Evolutionary conservation across 2,888 invertebrate genomes (phyloP).

Genomic region (Nesidiocoris tenuis): DNA sequence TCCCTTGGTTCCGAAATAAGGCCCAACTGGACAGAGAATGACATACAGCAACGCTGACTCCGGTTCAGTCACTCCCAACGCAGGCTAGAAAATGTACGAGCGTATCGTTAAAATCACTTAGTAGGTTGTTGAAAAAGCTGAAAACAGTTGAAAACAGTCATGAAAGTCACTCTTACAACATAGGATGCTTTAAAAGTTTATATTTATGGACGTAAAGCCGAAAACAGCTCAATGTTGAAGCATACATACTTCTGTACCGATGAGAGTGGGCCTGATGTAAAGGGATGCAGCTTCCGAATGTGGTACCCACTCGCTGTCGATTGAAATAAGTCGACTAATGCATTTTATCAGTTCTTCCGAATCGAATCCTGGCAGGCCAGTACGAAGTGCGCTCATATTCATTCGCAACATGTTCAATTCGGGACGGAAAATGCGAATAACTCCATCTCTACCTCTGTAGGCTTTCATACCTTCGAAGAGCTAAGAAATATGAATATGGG

Average conservation of each 20-base stretch:
- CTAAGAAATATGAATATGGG: slow-evolving; percentile 58
- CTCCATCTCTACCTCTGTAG: slow-evolving; percentile 87
- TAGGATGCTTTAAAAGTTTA: no score
- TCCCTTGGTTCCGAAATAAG: slow-evolving; percentile 72
- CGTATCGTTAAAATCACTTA: no score
- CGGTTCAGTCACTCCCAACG: slow-evolving; percentile 85
- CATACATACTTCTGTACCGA: slow-evolving; percentile 83
- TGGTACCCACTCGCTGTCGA: slow-evolving; percentile 98
- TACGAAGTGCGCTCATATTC: slow-evolving; percentile 78
- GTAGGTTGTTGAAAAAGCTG: no score
- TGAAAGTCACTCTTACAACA: no score
- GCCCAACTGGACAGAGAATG: slow-evolving; percentile 88
- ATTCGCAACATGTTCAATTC: slow-evolving; percentile 93
- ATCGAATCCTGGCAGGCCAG: slow-evolving; percentile 87
- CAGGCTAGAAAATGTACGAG: slow-evolving; percentile 64
- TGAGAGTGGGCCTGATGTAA: slow-evolving; percentile 93
- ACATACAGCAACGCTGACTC: slow-evolving; percentile 88
- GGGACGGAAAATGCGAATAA: slow-evolving; percentile 91
- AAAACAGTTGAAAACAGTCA: no score
- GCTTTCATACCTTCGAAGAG: slow-evolving; percentile 98
- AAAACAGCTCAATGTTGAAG: no score
- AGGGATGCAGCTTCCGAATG: slow-evolving; percentile 85
- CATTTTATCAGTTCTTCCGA: slow-evolving; percentile 81
- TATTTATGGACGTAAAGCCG: no score
- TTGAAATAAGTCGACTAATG: slow-evolving; percentile 76